These are phyloP conservation scores for Hipposideros armiger DNA, from an alignment of 2,113 vertebrate genomes.

Conservation along the genomic window DNA sequence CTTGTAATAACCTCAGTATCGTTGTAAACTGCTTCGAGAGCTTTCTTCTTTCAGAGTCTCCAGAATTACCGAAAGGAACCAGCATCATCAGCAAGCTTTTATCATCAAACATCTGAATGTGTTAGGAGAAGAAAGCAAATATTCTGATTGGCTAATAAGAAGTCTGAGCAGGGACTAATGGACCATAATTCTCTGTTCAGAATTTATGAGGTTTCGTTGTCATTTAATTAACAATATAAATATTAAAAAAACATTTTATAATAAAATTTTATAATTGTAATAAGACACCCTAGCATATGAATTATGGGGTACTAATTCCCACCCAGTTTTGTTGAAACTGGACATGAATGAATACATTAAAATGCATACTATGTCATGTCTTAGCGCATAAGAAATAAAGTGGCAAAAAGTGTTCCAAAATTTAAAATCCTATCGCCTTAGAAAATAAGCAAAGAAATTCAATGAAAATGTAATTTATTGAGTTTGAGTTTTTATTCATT, in stretches of 20 bases:
- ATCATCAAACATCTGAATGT: slow-evolving; percentile 43
- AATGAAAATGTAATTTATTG: slow-evolving; percentile 83
- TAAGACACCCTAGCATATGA: slow-evolving; percentile 85
- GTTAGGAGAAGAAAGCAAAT: slow-evolving; percentile 74
- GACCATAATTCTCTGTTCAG: slow-evolving; percentile 84
- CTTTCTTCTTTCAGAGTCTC: neutral
- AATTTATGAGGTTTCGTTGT: slow-evolving; percentile 87
- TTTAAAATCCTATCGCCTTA: slow-evolving; percentile 76
- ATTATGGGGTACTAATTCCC: slow-evolving; percentile 86
- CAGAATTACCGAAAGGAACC: slow-evolving; percentile 37
- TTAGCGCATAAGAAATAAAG: slow-evolving; percentile 85
- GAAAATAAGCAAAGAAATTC: slow-evolving; percentile 82
- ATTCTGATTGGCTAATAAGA: slow-evolving; percentile 83
- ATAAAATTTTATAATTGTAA: slow-evolving; percentile 90
- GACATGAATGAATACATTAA: slow-evolving; percentile 84
- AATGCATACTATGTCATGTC: slow-evolving; percentile 81
- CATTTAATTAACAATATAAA: slow-evolving; percentile 90
- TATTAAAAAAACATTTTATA: slow-evolving; percentile 89
- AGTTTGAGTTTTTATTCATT: slow-evolving; percentile 79
- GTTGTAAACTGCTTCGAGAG: neutral
- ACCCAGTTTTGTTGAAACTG: slow-evolving; percentile 87
- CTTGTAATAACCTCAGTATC: neutral
- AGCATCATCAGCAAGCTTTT: slow-evolving; percentile 27
- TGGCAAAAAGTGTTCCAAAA: slow-evolving; percentile 68
- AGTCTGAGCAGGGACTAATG: slow-evolving; percentile 83